Evolutionary conservation across 2,113 vertebrate species (phyloP), one percentile per base, ranked within the genome.

Genomic region (Apus apus): DNA sequence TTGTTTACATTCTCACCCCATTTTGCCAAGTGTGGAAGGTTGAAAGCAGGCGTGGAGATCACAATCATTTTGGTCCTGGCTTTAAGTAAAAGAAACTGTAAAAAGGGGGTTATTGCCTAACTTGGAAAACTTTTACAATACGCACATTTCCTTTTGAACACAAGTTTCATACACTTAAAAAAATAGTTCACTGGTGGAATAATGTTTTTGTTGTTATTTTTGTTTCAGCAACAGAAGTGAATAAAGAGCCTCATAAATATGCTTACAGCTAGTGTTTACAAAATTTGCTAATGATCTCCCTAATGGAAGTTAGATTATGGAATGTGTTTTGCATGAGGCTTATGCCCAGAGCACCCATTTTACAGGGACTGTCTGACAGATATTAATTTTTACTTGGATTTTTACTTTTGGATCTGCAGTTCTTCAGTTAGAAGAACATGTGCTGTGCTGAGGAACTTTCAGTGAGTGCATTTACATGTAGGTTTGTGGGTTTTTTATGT

Each of bases 201-300:
- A 92, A 86, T 72, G 73, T 19, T 53, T 20, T 43, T n/a, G 2
- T 30, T 56, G 6, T 56, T 56, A 6, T 27, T 53, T 27, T 27
- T 20, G 36, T n/a, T 2, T 58, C 36, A 85, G 32, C 23, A 48
- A 48, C 34, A 50, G 51, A 79, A 82, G 45, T 43, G 54, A 88
- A 84, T 38, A 89, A 72, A 78, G 66, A 32, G 54, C 46, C 82
- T 89, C 72, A 84, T 95, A 96, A 97, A 95, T 80, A 97, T 51
- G 67, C 61, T 93, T 93, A 85, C 51, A 86, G 71, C 43, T 88
- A 94, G 29, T 93, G 70, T 96, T 97, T 97, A 97, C 94, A 92
- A 96, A 96, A 96, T 95, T 92, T 96, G 56, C 68, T 94, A 94
- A 95, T 84, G 85, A 97, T 85, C 66, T 85, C 71, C 62, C 76